phyloP scores from a whole-genome alignment of 2,113 vertebrate species.

The Cercocebus atys region DNA sequence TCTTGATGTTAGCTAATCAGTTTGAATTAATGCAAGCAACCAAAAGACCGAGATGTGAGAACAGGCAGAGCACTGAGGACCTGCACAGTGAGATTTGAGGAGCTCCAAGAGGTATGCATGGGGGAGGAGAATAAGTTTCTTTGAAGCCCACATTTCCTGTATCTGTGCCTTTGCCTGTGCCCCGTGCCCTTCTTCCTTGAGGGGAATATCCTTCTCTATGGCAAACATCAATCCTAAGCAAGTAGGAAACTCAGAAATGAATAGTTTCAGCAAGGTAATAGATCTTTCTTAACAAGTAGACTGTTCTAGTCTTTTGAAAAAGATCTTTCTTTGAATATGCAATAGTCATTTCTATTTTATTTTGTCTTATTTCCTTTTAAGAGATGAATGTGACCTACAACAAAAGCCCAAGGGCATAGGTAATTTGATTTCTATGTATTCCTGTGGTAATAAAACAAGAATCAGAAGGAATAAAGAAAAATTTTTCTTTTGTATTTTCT shows the following conservation, averaged over 20 bases:
- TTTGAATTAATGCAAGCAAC: neutral
- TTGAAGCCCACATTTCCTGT: accelerated
- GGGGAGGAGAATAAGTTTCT: accelerated
- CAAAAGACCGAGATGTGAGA: neutral
- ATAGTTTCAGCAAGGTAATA: neutral
- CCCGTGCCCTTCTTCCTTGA: neutral
- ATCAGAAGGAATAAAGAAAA: neutral
- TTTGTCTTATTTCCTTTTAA: slow-evolving; percentile 13
- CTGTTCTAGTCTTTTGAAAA: slow-evolving; percentile 21
- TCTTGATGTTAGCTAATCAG: neutral
- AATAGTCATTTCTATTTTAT: slow-evolving; percentile 6
- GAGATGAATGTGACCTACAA: neutral
- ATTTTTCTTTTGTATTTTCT: slow-evolving; percentile 5
- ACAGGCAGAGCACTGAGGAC: neutral
- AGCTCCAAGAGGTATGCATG: accelerated
- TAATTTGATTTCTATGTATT: neutral
- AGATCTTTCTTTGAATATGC: neutral
- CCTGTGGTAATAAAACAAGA: neutral
- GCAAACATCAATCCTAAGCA: neutral
- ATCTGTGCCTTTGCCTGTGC: neutral
- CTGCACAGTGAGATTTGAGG: accelerated
- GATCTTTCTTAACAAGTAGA: neutral
- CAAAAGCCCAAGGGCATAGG: neutral
- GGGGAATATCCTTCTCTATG: neutral
- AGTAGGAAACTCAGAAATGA: neutral